A percentile compares a stretch with the other conserved stretches of the same genome.
Conservation (phyloP, 2,113 vertebrate species). For the Nothoprocta pentlandii region DNA sequence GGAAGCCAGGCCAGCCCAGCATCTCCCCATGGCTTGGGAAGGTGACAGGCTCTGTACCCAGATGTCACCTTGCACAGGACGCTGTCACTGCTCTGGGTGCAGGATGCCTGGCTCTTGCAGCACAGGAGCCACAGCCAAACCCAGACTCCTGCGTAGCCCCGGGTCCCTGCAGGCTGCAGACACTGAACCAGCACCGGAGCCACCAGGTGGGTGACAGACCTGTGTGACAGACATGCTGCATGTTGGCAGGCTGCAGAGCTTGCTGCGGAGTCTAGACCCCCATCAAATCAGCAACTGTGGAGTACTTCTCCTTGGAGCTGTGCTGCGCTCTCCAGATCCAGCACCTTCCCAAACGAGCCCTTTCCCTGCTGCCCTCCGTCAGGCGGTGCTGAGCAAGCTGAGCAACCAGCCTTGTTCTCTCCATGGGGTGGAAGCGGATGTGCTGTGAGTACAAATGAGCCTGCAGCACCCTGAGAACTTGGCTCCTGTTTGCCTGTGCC, state of each 20-base stretch:
- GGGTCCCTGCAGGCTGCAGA: background rate
- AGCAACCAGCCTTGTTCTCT: background rate
- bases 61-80: background rate
- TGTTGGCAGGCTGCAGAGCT: background rate
- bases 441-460: background rate
- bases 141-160: background rate
- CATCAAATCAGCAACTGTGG: background rate
- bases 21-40: background rate
- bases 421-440: no score
- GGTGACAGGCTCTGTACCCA: background rate
- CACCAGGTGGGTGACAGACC: accelerated
- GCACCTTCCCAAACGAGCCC: accelerated
- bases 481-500: background rate
- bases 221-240: accelerated
- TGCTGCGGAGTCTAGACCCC: background rate
- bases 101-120: background rate
- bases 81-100: background rate
- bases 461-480: background rate
- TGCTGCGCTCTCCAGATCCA: background rate
- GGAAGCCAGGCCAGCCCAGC: background rate
- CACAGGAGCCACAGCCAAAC: background rate
- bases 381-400: background rate
- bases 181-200: background rate
- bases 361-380: background rate
- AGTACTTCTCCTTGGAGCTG: background rate